Base-by-base conservation (phyloP, 2,113 vertebrate genomes). In the Bos javanicus region DNA sequence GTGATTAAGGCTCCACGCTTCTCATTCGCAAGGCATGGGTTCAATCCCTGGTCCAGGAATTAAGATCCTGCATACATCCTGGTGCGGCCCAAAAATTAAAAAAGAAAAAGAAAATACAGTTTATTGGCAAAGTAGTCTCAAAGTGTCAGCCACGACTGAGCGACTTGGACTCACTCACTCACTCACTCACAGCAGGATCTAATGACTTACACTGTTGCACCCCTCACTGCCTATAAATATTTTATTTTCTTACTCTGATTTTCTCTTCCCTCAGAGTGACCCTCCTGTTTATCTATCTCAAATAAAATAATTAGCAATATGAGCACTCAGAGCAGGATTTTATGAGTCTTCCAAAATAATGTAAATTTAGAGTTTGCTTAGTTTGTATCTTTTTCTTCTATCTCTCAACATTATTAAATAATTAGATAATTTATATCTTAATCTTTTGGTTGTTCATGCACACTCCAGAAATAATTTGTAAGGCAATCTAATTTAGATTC, bases 401-500 rank as follows among this genome's bases (percentile, higher is more conserved):
- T 88, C 83, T 92, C 71, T 21, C 30, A 92, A 33, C 12, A 56
- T 89, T 95, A 50, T 97, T 97, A 93, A 98, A 90, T 95, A 97
- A 88, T 96, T 96, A 95, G 81, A 62, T 83, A 92, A 71, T 94
- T 81, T 88, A 14, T 94, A 54, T 92, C 23, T 95, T 87, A 74
- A 95, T 74, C 85, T 97, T 94, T 96, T 86, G 60, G 15, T 96
- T 95, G 46, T 13, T 92, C 39, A 26, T 91, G 60, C 33, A 76
- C 33, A 83, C 13, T 96, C 33, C 39, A 94, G 60, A 96, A 95
- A 90, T 96, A 91, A 82, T 98, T 92, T 98, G 59, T 85, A 78
- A 91, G 74, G 67, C n/a, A 96, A 87, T 96, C 59, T 96, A 84
- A 85, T 94, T 97, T 95, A 88, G 92, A 97, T 88, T 91, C 39